These are phyloP conservation scores for Monochamus alternatus DNA, from an alignment of 2,888 invertebrate genomes.

Conservation along the genomic window DNA sequence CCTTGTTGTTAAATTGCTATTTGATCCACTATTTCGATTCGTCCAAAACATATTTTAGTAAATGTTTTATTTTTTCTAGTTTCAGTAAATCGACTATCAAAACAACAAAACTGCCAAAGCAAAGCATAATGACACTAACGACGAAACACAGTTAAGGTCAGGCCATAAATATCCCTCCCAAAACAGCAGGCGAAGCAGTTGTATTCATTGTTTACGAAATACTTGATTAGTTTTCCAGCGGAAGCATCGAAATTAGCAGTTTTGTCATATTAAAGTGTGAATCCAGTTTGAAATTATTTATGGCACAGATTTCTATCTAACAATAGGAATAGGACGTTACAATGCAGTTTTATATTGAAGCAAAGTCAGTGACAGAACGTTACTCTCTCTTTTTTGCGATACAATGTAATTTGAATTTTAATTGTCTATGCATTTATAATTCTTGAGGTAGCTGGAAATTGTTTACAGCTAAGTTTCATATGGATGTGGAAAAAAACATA, in stretches of 20 bases:
- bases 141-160: too few relatives aligned
- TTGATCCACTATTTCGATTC: too few relatives aligned
- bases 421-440: not conserved
- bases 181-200: not conserved
- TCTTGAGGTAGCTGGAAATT: not conserved
- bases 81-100: too few relatives aligned
- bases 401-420: conserved; percentile 7
- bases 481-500: too few relatives aligned
- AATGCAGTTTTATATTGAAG: conserved; percentile 2
- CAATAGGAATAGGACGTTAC: conserved; percentile 13
- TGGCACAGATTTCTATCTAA: conserved; percentile 7
- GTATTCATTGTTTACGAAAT: not conserved
- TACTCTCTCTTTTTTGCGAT: conserved; percentile 5
- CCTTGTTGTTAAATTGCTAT: too few relatives aligned
- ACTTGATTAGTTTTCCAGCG: conserved; percentile 4
- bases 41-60: too few relatives aligned
- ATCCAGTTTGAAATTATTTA: conserved; percentile 15
- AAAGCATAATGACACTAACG: too few relatives aligned
- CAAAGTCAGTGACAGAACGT: conserved; percentile 4
- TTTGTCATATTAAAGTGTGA: conserved; percentile 17
- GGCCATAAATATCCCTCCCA: too few relatives aligned
- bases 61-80: too few relatives aligned
- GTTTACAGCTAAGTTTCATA: too few relatives aligned
- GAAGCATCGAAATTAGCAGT: not conserved
- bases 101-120: too few relatives aligned